Conservation (phyloP, 2,888 invertebrate genomes). For the Syritta pipiens region DNA sequence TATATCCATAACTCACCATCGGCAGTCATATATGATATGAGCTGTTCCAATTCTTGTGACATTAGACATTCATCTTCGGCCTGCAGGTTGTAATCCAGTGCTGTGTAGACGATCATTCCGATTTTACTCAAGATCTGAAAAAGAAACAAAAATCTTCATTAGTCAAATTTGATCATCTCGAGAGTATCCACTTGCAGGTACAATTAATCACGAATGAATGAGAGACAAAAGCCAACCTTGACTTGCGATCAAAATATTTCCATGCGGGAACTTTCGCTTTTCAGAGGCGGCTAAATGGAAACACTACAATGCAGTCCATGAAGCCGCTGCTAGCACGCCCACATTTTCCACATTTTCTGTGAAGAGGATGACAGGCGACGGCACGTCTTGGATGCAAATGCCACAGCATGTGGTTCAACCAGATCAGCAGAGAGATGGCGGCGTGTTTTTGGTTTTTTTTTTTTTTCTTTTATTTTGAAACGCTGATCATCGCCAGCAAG, state of each 20-base stretch:
- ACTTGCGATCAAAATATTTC: conserved; percentile 62
- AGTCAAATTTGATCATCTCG: conserved; percentile 18
- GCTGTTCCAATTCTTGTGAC: conserved; percentile 90
- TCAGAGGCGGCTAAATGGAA: conserved; percentile 14
- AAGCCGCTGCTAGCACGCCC: conserved; percentile 47
- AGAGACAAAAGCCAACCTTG: conserved; percentile 61
- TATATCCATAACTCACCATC: conserved; percentile 81
- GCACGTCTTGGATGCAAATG: conserved; percentile 36
- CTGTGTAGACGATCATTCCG: conserved; percentile 91
- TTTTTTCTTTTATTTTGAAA: conserved; percentile 35
- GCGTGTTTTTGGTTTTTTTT: neutral
- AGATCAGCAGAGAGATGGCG: conserved; percentile 38
- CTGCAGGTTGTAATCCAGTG: conserved; percentile 92
- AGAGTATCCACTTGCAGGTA: conserved; percentile 21
- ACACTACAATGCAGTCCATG: conserved; percentile 1
- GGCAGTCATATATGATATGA: conserved; percentile 92
- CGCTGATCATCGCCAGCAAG: conserved; percentile 17
- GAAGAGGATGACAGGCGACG: conserved; percentile 57
- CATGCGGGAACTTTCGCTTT: conserved; percentile 62
- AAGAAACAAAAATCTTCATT: conserved; percentile 22
- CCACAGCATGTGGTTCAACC: conserved; percentile 58
- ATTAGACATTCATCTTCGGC: conserved; percentile 93
- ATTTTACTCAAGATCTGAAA: conserved; percentile 87
- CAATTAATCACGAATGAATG: conserved; percentile 29
- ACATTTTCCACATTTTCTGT: conserved; percentile 59